Evolutionary conservation across 2,113 vertebrate species (phyloP).

Genomic region (Kobus ellipsiprymnus): DNA sequence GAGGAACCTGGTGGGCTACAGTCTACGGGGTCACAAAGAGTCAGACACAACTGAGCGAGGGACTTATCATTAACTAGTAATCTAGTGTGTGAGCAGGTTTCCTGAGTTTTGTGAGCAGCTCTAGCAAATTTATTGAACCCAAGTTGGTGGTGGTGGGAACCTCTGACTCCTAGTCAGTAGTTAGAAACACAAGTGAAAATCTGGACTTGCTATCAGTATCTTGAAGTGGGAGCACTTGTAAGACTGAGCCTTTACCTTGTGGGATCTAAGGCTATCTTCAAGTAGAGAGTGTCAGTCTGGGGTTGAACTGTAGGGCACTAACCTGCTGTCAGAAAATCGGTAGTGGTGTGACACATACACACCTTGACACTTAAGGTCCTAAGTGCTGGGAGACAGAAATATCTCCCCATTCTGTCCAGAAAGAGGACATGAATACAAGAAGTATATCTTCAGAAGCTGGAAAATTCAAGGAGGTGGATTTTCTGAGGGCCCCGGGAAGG

Average conservation of each 20-base stretch:
- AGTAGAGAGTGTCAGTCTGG: not conserved
- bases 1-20: too few species aligned
- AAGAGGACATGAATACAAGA: too few species aligned
- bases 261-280: not conserved
- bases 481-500: not conserved
- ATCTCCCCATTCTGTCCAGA: not conserved
- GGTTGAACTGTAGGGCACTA: not conserved
- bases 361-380: not conserved
- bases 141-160: not conserved
- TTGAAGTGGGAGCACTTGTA: not conserved
- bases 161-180: not conserved
- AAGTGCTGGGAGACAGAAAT: not conserved
- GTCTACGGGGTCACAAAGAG: too few species aligned
- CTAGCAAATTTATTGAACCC: not conserved
- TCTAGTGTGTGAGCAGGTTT: not conserved
- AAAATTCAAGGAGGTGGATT: not conserved
- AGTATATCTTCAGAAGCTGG: not conserved
- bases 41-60: too few species aligned
- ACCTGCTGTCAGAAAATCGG: not conserved
- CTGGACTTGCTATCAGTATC: too few species aligned
- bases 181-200: not conserved
- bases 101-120: not conserved
- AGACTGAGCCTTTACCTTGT: not conserved
- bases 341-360: not conserved
- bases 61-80: not conserved